These are phyloP conservation scores for Stenotaenia linearis DNA, from an alignment of 2,888 invertebrate species.

Conservation along the genomic window DNA sequence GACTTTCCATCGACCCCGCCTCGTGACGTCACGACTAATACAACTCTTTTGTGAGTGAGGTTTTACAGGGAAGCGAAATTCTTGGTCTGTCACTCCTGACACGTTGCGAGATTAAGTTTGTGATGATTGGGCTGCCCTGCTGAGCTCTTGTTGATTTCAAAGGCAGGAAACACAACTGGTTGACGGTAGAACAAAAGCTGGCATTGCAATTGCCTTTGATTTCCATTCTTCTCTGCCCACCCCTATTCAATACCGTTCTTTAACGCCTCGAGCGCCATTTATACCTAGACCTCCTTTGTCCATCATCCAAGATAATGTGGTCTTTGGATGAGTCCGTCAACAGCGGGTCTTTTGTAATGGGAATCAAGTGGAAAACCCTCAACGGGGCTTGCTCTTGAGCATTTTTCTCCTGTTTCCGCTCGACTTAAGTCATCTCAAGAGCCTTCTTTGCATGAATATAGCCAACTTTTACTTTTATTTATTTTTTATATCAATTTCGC, in stretches of 20 bases:
- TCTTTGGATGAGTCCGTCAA: neutral
- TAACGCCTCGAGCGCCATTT: neutral
- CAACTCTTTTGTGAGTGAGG: neutral
- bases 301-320: neutral
- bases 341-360: neutral
- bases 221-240: neutral
- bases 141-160: neutral
- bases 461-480: neutral
- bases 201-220: neutral
- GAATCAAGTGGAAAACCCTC: neutral
- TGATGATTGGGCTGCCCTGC: neutral
- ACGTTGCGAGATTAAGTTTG: neutral
- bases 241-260: neutral
- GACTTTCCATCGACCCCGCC: neutral
- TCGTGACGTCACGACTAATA: neutral
- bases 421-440: neutral
- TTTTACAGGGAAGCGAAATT: neutral
- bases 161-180: neutral
- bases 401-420: neutral
- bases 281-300: neutral
- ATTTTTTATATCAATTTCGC: neutral
- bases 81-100: neutral
- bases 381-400: neutral
- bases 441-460: neutral
- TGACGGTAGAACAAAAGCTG: neutral